Percentiles rank a stretch among this genome's conserved stretches.
These are phyloP conservation scores for Cinclus mexicanus DNA, from an alignment of 2,113 vertebrate genomes.

Conservation along the genomic window DNA sequence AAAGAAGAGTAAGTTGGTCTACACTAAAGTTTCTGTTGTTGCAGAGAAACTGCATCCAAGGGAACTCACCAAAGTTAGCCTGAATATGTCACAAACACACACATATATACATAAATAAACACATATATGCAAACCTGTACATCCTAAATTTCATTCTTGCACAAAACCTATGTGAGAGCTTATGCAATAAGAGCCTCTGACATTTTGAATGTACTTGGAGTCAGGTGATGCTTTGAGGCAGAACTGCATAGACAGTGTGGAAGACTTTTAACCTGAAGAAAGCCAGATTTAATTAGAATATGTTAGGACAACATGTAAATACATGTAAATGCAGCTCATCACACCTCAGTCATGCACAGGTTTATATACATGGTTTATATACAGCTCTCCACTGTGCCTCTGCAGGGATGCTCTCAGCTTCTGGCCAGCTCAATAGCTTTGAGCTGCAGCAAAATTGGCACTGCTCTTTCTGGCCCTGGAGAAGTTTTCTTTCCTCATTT, in stretches of 20 bases:
- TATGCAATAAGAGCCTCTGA: background rate
- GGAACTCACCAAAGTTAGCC: background rate
- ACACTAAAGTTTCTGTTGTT: background rate
- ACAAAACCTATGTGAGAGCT: background rate
- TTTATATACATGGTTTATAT: background rate
- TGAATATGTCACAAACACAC: background rate
- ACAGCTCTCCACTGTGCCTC: background rate
- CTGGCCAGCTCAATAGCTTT: conserved; percentile 34
- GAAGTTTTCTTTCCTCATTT: background rate
- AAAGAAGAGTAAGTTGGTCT: background rate
- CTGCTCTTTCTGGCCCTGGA: background rate
- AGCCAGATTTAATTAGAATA: background rate
- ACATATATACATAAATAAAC: background rate
- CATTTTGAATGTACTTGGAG: background rate
- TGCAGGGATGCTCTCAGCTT: conserved; percentile 14
- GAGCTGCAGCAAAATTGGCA: conserved; percentile 9
- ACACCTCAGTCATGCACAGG: background rate
- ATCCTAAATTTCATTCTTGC: background rate
- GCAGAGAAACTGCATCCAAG: background rate
- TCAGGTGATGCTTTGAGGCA: background rate
- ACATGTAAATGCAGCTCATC: background rate
- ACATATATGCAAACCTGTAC: background rate
- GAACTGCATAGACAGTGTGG: background rate
- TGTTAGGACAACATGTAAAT: background rate
- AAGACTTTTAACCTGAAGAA: background rate